These are phyloP conservation scores for Andrena praecox DNA, from an alignment of 2,888 invertebrate genomes.

Conservation along the genomic window DNA sequence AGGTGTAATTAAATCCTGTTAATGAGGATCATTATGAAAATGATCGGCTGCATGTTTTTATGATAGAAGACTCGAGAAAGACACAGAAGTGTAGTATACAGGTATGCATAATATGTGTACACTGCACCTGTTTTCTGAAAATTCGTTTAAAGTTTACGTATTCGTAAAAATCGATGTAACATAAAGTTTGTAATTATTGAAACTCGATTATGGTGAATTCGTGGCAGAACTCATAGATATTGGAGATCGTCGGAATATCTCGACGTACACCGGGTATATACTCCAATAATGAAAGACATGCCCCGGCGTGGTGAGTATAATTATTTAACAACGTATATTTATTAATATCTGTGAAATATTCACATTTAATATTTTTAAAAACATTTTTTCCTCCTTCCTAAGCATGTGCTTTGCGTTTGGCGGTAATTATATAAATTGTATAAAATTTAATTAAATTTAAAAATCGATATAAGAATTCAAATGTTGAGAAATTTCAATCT, in stretches of 20 bases:
- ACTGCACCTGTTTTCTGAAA: conserved; percentile 14
- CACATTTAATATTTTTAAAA: no score
- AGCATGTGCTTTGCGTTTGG: no score
- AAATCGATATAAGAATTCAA: background rate
- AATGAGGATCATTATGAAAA: background rate
- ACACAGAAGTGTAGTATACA: conserved; percentile 5
- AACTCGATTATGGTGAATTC: conserved; percentile 8
- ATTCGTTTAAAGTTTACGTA: conserved; percentile 8
- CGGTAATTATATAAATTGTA: no score
- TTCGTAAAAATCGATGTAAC: background rate
- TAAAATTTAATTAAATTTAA: background rate
- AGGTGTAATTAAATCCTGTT: background rate
- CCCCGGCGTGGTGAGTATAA: conserved; percentile 46
- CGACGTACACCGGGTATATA: conserved; percentile 21
- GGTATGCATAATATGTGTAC: background rate
- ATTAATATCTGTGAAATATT: background rate
- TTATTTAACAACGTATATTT: background rate
- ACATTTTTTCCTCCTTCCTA: no score
- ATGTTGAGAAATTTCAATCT: background rate
- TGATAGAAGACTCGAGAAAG: conserved; percentile 50
- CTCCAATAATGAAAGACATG: conserved; percentile 44
- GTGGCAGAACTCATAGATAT: background rate
- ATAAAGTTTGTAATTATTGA: background rate
- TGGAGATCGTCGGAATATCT: conserved; percentile 6
- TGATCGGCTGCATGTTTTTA: conserved; percentile 3